phyloP scores from a whole-genome alignment of 1,140 invertebrate species.

The Coenobita brevimanus region DNA sequence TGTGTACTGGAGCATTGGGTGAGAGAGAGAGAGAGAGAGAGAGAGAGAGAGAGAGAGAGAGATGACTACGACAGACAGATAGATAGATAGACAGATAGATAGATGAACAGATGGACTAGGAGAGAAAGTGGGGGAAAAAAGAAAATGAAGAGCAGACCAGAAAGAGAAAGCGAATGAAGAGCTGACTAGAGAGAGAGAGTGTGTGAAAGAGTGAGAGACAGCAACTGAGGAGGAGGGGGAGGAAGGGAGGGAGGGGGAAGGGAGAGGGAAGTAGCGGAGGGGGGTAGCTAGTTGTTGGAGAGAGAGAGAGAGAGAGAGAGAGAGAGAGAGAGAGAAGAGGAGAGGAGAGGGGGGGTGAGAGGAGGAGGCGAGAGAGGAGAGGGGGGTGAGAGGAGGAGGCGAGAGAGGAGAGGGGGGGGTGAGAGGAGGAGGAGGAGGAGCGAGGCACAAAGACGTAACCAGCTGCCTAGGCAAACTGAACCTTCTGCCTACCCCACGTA shows the following conservation, averaged over 20 bases:
- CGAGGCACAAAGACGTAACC: neutral
- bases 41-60: conserved; percentile 12
- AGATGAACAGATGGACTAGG: too few species aligned
- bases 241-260: neutral
- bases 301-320: too few species aligned
- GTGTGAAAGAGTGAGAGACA: neutral
- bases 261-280: neutral
- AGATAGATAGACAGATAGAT: too few species aligned
- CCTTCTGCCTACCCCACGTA: neutral
- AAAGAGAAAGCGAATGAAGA: neutral
- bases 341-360: too few species aligned
- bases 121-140: too few species aligned
- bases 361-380: too few species aligned
- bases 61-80: too few species aligned
- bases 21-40: neutral
- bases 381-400: neutral
- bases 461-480: neutral
- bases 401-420: neutral
- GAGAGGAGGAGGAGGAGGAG: neutral
- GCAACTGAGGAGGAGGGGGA: neutral
- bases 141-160: neutral
- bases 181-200: neutral
- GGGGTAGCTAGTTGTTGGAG: too few species aligned
- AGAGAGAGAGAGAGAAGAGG: too few species aligned
- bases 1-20: neutral